Evolutionary conservation across 2,888 invertebrate species (phyloP).

Genomic region (Bombyx huttoni): DNA sequence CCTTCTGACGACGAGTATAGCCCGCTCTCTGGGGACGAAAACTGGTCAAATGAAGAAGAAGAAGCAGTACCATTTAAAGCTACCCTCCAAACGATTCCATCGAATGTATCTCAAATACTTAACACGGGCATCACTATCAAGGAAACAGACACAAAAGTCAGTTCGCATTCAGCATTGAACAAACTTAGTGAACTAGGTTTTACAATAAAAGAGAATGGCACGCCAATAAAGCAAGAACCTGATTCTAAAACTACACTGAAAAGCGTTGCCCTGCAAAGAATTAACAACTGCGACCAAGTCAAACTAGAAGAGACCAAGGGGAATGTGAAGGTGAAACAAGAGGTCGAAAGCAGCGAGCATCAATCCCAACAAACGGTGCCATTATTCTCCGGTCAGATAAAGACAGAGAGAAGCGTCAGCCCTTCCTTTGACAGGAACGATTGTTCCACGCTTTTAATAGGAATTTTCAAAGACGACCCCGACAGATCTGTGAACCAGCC

Average conservation of each 20-base stretch:
- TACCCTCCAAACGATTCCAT: constrained; percentile 41
- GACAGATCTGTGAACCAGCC: constrained; percentile 16
- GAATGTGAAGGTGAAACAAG: constrained; percentile 51
- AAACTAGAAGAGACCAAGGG: constrained; percentile 21
- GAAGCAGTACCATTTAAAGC: constrained; percentile 26
- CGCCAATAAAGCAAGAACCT: constrained; percentile 48
- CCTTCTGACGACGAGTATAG: constrained; percentile 67
- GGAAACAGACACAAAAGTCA: constrained; percentile 33
- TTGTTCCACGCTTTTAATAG: constrained; percentile 35
- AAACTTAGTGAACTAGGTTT: constrained; percentile 60
- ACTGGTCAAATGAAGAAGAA: constrained; percentile 63
- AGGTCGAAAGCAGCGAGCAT: constrained; percentile 27
- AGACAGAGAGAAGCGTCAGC: constrained; percentile 50
- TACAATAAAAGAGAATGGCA: constrained; percentile 51
- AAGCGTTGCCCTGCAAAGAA: constrained; percentile 18
- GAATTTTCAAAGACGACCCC: constrained; percentile 47
- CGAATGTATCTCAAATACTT: constrained; percentile 49
- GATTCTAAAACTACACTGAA: constrained; percentile 23
- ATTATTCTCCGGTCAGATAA: constrained; percentile 44
- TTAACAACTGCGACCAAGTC: constrained; percentile 10
- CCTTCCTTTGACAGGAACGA: constrained; percentile 21
- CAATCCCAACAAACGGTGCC: constrained; percentile 24
- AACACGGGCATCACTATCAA: constrained; percentile 51
- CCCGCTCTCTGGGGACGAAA: constrained; percentile 49
- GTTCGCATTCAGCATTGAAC: constrained; percentile 39